These are phyloP conservation scores for Microtus montanus DNA, from an alignment of 2,113 vertebrate genomes.

Conservation along the genomic window DNA sequence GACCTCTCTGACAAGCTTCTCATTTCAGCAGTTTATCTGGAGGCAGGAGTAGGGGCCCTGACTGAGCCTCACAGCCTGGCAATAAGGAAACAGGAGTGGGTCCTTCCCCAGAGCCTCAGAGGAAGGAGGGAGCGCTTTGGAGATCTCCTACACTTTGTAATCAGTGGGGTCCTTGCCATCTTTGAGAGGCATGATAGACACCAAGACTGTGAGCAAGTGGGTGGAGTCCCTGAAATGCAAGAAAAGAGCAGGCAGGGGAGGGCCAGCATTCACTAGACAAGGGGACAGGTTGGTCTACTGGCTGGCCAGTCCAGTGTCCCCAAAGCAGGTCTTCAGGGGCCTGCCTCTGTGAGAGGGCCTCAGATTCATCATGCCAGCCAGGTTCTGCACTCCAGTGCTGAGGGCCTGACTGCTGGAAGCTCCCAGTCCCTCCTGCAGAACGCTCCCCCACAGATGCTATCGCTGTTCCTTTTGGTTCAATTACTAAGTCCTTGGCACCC, in stretches of 20 bases:
- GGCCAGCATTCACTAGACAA: no score
- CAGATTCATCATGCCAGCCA: rapidly evolving
- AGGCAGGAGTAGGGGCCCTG: neutral
- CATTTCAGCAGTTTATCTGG: neutral
- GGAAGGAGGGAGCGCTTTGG: rapidly evolving
- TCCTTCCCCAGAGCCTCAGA: neutral
- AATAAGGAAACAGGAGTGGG: neutral
- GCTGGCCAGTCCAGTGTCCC: constrained; percentile 3
- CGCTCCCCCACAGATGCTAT: constrained; percentile 41
- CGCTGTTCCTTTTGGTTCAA: neutral
- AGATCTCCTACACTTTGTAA: rapidly evolving
- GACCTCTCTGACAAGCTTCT: neutral
- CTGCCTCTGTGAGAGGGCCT: neutral
- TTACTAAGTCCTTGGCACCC: constrained; percentile 75
- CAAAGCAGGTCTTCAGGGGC: neutral
- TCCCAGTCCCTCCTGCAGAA: neutral
- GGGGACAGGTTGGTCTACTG: no score
- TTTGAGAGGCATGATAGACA: rapidly evolving
- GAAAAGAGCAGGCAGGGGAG: neutral
- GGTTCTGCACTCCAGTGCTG: rapidly evolving
- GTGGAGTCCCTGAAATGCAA: neutral
- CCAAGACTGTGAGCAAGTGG: rapidly evolving
- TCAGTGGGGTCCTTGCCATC: rapidly evolving
- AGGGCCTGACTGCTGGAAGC: neutral
- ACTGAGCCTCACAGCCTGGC: neutral